A percentile compares a stretch with the other conserved stretches of the same genome.
phyloP scores from a whole-genome alignment of 1,140 invertebrate genomes.

The Drosophila tani region DNA sequence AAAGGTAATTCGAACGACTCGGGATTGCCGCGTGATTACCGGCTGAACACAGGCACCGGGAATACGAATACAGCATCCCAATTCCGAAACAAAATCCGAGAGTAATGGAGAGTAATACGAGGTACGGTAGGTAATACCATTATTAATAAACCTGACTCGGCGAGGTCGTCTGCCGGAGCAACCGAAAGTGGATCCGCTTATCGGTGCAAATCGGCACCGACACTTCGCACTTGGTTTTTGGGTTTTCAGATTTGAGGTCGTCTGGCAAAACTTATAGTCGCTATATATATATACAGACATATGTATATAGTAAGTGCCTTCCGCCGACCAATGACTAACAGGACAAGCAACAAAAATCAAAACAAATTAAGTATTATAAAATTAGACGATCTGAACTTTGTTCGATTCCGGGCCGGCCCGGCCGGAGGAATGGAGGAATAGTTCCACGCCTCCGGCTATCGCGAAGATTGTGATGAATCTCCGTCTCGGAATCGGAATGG shows the following conservation, averaged over 20 bases:
- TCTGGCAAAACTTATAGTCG: slow-evolving; percentile 70
- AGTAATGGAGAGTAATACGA: slow-evolving; percentile 3
- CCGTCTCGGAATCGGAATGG: slow-evolving; percentile 32
- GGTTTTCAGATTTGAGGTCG: slow-evolving; percentile 37
- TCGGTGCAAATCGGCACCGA: slow-evolving; percentile 25
- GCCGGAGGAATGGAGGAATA: slow-evolving; percentile 36
- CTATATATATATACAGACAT: slow-evolving; percentile 13
- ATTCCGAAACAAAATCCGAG: background rate
- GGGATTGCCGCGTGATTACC: slow-evolving; percentile 60
- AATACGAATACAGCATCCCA: slow-evolving; percentile 2
- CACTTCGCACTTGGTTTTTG: slow-evolving; percentile 48
- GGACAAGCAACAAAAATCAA: slow-evolving; percentile 52
- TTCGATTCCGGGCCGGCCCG: slow-evolving; percentile 20
- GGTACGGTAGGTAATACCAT: slow-evolving; percentile 21
- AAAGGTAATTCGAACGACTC: slow-evolving; percentile 36
- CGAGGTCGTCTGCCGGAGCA: slow-evolving; percentile 49
- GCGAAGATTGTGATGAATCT: slow-evolving; percentile 15
- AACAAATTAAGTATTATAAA: slow-evolving; percentile 64
- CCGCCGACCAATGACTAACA: slow-evolving; percentile 63
- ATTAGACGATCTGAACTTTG: slow-evolving; percentile 65
- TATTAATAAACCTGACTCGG: slow-evolving; percentile 37
- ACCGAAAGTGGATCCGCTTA: slow-evolving; percentile 53
- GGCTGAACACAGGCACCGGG: slow-evolving; percentile 37
- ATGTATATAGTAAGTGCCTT: slow-evolving; percentile 26
- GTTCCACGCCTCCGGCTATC: slow-evolving; percentile 37